Evolutionary conservation across 1,140 invertebrate genomes (phyloP).

Genomic region (Drosophila eugracilis): DNA sequence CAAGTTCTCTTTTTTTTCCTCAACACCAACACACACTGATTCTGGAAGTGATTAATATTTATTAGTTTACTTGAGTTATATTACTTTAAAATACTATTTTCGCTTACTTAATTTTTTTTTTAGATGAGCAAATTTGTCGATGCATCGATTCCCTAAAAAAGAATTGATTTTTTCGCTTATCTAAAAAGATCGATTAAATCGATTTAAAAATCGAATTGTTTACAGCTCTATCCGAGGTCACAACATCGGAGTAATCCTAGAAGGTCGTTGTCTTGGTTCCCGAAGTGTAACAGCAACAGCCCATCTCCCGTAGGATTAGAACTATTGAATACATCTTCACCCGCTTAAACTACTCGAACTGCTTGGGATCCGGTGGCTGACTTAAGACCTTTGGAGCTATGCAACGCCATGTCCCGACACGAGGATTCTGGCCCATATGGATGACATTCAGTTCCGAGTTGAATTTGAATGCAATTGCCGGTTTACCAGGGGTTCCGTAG

Average conservation of each 20-base stretch:
- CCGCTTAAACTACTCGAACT: constrained; percentile 97
- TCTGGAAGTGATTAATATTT: too few relatives aligned
- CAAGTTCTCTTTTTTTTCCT: too few relatives aligned
- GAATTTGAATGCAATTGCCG: constrained; percentile 96
- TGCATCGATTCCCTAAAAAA: too few relatives aligned
- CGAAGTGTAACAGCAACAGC: constrained; percentile 88
- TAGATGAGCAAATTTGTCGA: too few relatives aligned
- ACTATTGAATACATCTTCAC: constrained; percentile 98
- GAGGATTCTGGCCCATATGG: constrained; percentile 92
- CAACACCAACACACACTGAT: too few relatives aligned
- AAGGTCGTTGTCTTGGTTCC: constrained; percentile 88
- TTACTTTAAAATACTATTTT: too few relatives aligned
- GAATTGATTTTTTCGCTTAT: too few relatives aligned
- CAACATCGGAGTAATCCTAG: constrained; percentile 93
- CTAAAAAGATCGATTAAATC: too few relatives aligned
- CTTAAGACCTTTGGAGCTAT: constrained; percentile 97
- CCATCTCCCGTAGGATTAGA: constrained; percentile 97
- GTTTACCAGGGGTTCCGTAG: constrained; percentile 94
- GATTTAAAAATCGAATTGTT: too few relatives aligned
- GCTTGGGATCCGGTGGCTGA: constrained; percentile 91
- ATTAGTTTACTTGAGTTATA: too few relatives aligned
- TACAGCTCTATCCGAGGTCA: too few relatives aligned
- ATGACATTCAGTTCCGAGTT: constrained; percentile 93
- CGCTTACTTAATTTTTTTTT: too few relatives aligned
- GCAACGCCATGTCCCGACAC: constrained; percentile 93